Evolutionary conservation across 2,888 invertebrate species (phyloP).

Genomic region (Pterostichus niger): DNA sequence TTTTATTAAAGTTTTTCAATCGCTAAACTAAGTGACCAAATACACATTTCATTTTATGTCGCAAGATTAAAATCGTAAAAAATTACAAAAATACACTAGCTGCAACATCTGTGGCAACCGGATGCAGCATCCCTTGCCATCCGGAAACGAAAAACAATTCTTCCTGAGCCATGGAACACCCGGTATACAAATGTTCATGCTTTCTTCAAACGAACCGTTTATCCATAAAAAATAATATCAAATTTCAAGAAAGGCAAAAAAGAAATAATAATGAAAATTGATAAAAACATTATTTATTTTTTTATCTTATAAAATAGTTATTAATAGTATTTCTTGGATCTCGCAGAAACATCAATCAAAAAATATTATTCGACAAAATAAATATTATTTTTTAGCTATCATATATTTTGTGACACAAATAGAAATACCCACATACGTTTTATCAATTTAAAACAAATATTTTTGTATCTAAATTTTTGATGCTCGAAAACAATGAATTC

Average conservation of each 20-base stretch:
- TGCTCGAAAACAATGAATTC: neutral
- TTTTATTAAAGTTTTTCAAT: no score
- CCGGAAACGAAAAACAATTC: constrained; percentile 53
- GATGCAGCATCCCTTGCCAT: constrained; percentile 49
- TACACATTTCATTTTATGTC: no score
- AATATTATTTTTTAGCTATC: neutral
- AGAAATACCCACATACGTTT: neutral
- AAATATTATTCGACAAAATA: constrained; percentile 19
- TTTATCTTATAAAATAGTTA: neutral
- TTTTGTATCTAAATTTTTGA: neutral
- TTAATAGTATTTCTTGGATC: neutral
- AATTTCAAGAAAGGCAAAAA: constrained; percentile 29
- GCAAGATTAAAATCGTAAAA: no score
- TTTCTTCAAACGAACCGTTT: constrained; percentile 13
- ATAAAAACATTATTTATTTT: neutral
- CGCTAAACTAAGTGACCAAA: no score
- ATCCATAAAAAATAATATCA: constrained; percentile 27
- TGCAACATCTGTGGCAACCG: constrained; percentile 3
- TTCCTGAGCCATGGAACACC: constrained; percentile 49
- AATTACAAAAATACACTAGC: no score
- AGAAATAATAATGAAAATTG: no score
- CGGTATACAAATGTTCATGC: constrained; percentile 38
- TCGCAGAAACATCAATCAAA: neutral
- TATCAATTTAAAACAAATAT: constrained; percentile 6
- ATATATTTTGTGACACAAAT: neutral